A percentile compares a stretch with the other conserved stretches of the same genome.
Evolutionary conservation across 2,113 vertebrate species (phyloP).

Genomic region (Etia nguti): DNA sequence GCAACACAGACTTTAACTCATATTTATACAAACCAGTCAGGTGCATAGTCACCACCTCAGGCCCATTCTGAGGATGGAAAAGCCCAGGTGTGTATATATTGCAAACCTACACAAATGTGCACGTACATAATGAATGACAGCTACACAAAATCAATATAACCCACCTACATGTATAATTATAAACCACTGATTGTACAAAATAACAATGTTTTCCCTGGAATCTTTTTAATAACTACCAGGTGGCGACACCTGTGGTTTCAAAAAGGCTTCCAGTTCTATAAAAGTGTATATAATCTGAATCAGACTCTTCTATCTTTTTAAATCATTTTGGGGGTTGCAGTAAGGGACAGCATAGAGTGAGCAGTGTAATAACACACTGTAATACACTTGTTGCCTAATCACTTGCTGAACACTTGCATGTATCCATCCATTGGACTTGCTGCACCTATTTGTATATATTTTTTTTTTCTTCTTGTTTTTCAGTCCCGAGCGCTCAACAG

Average conservation of each 20-base stretch:
- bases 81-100: not conserved
- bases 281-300: not conserved
- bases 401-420: not conserved
- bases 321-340: not conserved
- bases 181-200: not conserved
- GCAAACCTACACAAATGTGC: not conserved
- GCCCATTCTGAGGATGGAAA: not conserved
- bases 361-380: not conserved
- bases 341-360: not conserved
- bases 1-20: not conserved
- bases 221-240: not conserved
- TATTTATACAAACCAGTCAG: not conserved
- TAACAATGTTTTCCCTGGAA: not conserved
- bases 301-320: not conserved
- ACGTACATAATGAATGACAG: not conserved
- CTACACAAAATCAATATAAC: not conserved
- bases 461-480: slow-evolving; percentile 8
- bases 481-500: slow-evolving; percentile 86
- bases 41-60: not conserved
- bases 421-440: not conserved
- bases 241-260: not conserved
- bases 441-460: not conserved
- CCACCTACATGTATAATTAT: not conserved
- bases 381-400: not conserved
- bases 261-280: not conserved